A percentile compares a stretch with the other conserved stretches of the same genome.
These are phyloP conservation scores for Apeltes quadracus DNA, from an alignment of 2,113 vertebrate genomes.

Conservation along the genomic window DNA sequence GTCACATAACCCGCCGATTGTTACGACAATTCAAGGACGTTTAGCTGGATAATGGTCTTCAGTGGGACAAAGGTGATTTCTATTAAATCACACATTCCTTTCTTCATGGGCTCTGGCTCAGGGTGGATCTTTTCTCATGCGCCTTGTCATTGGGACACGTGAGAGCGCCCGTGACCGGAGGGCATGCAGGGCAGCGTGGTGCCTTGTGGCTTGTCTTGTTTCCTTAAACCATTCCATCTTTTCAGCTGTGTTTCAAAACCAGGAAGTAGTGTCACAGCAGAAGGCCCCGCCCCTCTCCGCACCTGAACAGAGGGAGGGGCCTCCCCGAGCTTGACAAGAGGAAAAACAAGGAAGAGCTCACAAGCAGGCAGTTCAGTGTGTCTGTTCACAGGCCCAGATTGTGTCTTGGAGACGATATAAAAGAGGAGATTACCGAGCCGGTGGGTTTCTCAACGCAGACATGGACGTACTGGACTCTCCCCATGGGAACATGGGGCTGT, in stretches of 20 bases:
- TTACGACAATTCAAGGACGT: slow-evolving; percentile 1
- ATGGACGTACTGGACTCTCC: slow-evolving; percentile 86
- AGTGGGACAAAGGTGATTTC: slow-evolving; percentile 44
- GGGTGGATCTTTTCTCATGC: slow-evolving; percentile 6
- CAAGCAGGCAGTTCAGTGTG: slow-evolving; percentile 56
- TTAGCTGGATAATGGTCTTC: slow-evolving; percentile 14
- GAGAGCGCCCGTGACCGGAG: slow-evolving; percentile 25
- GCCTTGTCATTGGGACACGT: slow-evolving; percentile 18
- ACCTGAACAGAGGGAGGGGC: slow-evolving; percentile 83
- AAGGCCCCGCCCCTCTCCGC: slow-evolving; percentile 68
- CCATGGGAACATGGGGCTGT: slow-evolving; percentile 88
- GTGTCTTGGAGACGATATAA: slow-evolving; percentile 38
- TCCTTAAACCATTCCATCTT: slow-evolving; percentile 20
- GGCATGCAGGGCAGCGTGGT: slow-evolving; percentile 15
- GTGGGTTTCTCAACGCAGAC: slow-evolving; percentile 55
- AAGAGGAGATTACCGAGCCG: slow-evolving; percentile 48
- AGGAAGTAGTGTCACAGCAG: slow-evolving; percentile 81
- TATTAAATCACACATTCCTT: slow-evolving; percentile 52
- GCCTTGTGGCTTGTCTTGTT: slow-evolving; percentile 13
- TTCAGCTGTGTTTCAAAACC: slow-evolving; percentile 43
- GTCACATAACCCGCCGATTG: slow-evolving; percentile 62
- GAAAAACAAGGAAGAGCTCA: slow-evolving; percentile 79
- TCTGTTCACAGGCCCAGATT: slow-evolving; percentile 48
- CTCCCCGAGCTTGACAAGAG: slow-evolving; percentile 52
- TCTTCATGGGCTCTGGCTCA: slow-evolving; percentile 17